Conservation (phyloP, 1,140 invertebrate genomes). For the Sipha flava region DNA sequence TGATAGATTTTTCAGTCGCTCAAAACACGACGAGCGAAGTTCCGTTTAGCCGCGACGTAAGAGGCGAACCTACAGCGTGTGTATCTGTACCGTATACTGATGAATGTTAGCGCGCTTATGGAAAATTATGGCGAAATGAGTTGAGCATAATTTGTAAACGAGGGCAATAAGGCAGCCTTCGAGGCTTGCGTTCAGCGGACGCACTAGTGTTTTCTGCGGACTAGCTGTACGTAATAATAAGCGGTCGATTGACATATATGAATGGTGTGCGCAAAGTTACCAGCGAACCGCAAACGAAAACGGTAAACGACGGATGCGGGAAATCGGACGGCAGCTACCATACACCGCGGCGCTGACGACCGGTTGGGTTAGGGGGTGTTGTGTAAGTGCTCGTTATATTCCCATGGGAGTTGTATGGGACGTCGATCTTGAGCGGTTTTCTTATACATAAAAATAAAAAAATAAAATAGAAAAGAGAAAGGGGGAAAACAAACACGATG, state of each 20-base stretch:
- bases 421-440: neutral
- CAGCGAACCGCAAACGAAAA: neutral
- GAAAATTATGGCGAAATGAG: neutral
- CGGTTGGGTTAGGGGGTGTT: neutral
- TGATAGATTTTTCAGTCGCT: too few species aligned
- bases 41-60: neutral
- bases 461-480: neutral
- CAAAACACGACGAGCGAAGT: neutral
- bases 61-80: too few species aligned
- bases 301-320: neutral
- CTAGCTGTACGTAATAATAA: neutral
- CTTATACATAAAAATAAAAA: neutral
- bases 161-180: neutral
- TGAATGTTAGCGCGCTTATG: neutral
- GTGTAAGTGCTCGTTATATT: conserved; percentile 18
- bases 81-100: too few species aligned
- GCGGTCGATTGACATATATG: neutral
- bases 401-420: conserved; percentile 6
- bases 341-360: neutral
- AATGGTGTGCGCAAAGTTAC: neutral
- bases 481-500: neutral
- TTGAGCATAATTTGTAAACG: neutral
- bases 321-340: neutral
- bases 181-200: too few species aligned
- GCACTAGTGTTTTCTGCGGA: neutral